A percentile compares a stretch with the other conserved stretches of the same genome.
Conservation (phyloP, 2,888 invertebrate species). For the Coenonympha glycerion region DNA sequence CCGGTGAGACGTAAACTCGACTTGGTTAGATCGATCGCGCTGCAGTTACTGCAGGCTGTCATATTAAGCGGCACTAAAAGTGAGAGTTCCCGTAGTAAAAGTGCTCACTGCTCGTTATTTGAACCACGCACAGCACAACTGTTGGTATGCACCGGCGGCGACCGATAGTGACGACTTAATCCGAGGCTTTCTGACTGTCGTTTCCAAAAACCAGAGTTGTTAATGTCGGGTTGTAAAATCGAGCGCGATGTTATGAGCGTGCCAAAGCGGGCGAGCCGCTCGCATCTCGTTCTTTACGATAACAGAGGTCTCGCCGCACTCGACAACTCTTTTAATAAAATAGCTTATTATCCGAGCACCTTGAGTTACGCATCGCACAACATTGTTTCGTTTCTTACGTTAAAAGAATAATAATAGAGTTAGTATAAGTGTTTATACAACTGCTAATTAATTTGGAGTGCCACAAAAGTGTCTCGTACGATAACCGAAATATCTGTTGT, state of each 20-base stretch:
- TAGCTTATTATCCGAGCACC: conserved; percentile 61
- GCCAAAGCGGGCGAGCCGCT: conserved; percentile 50
- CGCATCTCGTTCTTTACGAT: conserved; percentile 64
- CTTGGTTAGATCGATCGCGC: conserved; percentile 51
- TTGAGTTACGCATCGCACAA: conserved; percentile 49
- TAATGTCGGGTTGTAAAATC: conserved; percentile 62
- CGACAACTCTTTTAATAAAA: conserved; percentile 64
- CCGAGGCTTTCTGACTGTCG: conserved; percentile 54
- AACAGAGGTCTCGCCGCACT: conserved; percentile 60
- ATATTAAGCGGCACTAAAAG: conserved; percentile 46
- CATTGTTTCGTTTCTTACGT: conserved; percentile 33
- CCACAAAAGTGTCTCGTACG: background rate
- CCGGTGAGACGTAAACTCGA: conserved; percentile 58
- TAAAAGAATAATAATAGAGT: conserved; percentile 30
- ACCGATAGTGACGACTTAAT: conserved; percentile 54
- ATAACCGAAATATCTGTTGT: background rate
- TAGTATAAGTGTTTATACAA: conserved; percentile 24
- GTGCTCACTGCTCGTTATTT: conserved; percentile 40
- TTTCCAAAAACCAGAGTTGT: conserved; percentile 67
- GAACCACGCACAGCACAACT: conserved; percentile 47
- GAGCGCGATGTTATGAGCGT: conserved; percentile 58
- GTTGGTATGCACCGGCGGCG: conserved; percentile 40
- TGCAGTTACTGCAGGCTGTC: conserved; percentile 49
- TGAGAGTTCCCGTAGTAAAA: conserved; percentile 61
- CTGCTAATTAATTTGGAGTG: conserved; percentile 15